A percentile compares a stretch with the other conserved stretches of the same genome.
Evolutionary conservation across 2,888 invertebrate species (phyloP).

Genomic region (Podabrus alpinus): DNA sequence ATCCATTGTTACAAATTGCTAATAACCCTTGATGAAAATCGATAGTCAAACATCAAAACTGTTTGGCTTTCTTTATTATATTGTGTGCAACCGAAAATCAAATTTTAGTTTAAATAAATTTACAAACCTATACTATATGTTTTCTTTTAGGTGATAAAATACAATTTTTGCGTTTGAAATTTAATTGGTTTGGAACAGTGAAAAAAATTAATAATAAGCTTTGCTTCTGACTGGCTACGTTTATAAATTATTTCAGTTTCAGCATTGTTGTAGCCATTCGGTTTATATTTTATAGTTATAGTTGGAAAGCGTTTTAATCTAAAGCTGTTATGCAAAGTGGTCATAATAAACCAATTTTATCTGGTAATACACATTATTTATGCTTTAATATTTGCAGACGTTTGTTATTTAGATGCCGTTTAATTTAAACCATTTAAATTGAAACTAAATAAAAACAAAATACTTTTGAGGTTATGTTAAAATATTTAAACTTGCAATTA

Average conservation of each 20-base stretch:
- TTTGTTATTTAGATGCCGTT: not conserved
- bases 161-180: not conserved
- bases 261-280: not conserved
- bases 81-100: not conserved
- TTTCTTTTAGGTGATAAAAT: not conserved
- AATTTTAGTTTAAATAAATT: not conserved
- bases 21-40: not conserved
- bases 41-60: not conserved
- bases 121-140: no score
- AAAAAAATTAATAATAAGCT: not conserved
- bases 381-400: not conserved
- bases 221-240: not conserved
- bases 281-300: constrained; percentile 10
- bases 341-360: constrained; percentile 15
- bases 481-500: not conserved
- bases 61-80: not conserved
- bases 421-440: not conserved
- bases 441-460: not conserved
- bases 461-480: not conserved
- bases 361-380: not conserved
- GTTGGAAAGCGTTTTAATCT: constrained; percentile 10
- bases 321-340: constrained; percentile 12
- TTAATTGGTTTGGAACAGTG: not conserved
- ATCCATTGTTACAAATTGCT: not conserved
- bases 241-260: not conserved